Evolutionary conservation across 2,797 vertebrate species (phyloP).

Genomic region (Gallinago stenura): DNA sequence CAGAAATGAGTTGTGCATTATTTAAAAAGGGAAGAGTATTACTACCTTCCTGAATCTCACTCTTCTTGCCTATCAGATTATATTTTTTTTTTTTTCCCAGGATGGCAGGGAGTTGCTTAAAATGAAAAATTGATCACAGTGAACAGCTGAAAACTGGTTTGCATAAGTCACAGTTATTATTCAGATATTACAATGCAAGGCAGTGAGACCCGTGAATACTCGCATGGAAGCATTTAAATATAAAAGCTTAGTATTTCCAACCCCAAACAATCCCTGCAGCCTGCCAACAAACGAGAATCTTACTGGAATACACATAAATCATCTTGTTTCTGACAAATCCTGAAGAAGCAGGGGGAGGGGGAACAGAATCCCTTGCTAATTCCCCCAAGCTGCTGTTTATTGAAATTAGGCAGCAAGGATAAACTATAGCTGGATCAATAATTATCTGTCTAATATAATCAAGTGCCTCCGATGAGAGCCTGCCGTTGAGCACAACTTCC

Average conservation of each 20-base stretch:
- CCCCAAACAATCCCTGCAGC: slow-evolving; percentile 2
- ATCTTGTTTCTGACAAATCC: slow-evolving; percentile 76
- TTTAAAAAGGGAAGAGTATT: slow-evolving; percentile 47
- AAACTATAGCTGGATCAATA: slow-evolving; percentile 76
- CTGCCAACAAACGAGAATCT: slow-evolving; percentile 73
- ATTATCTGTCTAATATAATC: slow-evolving; percentile 81
- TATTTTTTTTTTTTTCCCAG: background rate
- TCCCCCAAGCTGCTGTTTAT: slow-evolving; percentile 80
- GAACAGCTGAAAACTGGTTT: slow-evolving; percentile 70
- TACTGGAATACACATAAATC: slow-evolving; percentile 78
- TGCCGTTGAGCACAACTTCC: slow-evolving; percentile 28
- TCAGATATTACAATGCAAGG: slow-evolving; percentile 64
- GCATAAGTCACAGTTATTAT: slow-evolving; percentile 72
- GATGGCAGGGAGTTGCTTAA: slow-evolving; percentile 57
- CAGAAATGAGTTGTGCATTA: slow-evolving; percentile 64
- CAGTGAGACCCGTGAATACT: slow-evolving; percentile 41
- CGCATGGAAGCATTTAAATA: background rate
- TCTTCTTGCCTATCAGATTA: slow-evolving; percentile 13
- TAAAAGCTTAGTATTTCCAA: slow-evolving; percentile 28
- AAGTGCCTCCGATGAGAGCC: slow-evolving; percentile 63
- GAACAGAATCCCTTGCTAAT: slow-evolving; percentile 73
- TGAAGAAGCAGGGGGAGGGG: slow-evolving; percentile 55
- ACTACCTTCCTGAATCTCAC: background rate
- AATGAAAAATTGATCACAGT: slow-evolving; percentile 69
- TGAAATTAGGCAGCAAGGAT: slow-evolving; percentile 82